A percentile compares a stretch with the other conserved stretches of the same genome.
These are phyloP conservation scores for Zapus hudsonius DNA, from an alignment of 2,113 vertebrate genomes.

Conservation along the genomic window DNA sequence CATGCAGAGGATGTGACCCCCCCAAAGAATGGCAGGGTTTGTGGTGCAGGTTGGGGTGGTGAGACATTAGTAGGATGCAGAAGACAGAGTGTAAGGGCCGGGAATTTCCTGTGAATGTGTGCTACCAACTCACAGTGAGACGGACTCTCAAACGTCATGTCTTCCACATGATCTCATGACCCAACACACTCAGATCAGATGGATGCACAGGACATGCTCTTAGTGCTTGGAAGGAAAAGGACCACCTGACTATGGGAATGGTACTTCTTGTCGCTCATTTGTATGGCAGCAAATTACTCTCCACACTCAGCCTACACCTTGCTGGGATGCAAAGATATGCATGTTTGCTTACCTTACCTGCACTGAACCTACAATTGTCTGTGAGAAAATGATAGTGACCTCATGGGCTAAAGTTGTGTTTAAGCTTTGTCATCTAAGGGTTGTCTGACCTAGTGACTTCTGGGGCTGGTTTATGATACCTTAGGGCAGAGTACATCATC, in stretches of 20 bases:
- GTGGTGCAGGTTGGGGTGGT: neutral
- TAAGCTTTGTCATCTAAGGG: slow-evolving; percentile 38
- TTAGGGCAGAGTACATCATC: neutral
- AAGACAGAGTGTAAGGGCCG: neutral
- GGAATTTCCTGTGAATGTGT: neutral
- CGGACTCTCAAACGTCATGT: neutral
- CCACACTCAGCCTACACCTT: neutral
- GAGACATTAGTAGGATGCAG: no score
- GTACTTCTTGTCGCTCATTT: neutral
- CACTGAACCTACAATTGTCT: neutral
- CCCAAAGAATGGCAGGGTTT: neutral
- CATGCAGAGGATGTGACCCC: neutral
- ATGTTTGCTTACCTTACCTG: neutral
- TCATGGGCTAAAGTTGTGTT: neutral
- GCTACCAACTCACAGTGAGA: neutral
- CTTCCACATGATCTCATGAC: neutral
- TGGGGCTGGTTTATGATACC: neutral
- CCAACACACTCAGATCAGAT: no score
- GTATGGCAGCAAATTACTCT: neutral
- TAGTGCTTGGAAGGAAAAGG: neutral
- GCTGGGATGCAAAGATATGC: neutral
- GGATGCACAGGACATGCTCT: slow-evolving; percentile 23
- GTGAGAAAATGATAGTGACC: neutral
- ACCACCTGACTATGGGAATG: neutral
- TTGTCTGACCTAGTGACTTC: slow-evolving; percentile 55